phyloP scores from a whole-genome alignment of 2,113 vertebrate species.

The Sceloporus tristichus region DNA sequence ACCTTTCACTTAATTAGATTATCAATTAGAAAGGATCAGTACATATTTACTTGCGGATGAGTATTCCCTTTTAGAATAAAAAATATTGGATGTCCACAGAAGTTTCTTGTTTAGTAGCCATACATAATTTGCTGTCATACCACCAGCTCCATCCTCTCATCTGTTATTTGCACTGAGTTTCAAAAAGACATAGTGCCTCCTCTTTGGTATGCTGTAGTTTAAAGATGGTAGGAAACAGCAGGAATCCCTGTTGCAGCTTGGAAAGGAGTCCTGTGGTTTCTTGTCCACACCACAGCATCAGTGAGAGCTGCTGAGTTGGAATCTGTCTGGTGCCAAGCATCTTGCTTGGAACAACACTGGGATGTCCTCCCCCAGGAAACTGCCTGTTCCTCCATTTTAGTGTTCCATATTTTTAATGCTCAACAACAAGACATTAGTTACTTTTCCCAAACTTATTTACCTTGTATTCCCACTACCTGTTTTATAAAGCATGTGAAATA shows the following conservation, averaged over 20 bases:
- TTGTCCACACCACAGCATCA: not conserved
- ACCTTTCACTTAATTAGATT: too few species aligned
- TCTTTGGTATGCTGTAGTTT: not conserved
- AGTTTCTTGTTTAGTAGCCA: too few species aligned
- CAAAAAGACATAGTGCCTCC: too few species aligned
- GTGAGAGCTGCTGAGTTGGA: not conserved
- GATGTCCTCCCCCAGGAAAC: not conserved
- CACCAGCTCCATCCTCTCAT: too few species aligned
- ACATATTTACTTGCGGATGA: too few species aligned
- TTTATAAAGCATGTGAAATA: not conserved
- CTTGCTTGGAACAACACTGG: too few species aligned
- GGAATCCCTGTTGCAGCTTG: not conserved
- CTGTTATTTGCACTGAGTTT: too few species aligned
- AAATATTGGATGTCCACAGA: too few species aligned
- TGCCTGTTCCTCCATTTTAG: not conserved
- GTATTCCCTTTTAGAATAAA: too few species aligned
- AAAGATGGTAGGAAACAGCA: not conserved
- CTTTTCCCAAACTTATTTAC: not conserved
- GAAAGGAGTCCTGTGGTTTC: not conserved
- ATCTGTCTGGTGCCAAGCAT: not conserved
- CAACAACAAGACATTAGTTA: not conserved
- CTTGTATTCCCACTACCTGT: not conserved
- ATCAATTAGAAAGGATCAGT: too few species aligned
- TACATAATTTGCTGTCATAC: too few species aligned
- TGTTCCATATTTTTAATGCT: not conserved